Percentiles rank a stretch among this genome's conserved stretches.
These are phyloP conservation scores for Nannospalax galili DNA, from an alignment of 2,113 vertebrate genomes.

Conservation along the genomic window DNA sequence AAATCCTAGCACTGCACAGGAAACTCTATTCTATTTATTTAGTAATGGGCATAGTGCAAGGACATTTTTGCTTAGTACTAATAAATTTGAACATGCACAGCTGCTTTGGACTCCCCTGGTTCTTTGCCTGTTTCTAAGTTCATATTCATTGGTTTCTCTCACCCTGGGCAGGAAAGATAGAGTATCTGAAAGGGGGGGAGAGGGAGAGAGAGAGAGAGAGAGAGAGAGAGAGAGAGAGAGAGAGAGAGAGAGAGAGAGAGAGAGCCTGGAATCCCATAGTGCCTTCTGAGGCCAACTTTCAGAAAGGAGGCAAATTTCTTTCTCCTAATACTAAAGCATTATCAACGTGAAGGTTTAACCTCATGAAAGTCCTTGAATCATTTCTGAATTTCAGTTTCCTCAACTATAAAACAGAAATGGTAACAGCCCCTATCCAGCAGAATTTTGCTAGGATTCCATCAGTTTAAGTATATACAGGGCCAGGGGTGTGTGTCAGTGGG, in stretches of 20 bases:
- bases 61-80: not conserved
- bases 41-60: not conserved
- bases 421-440: not conserved
- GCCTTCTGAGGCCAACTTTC: too few species aligned
- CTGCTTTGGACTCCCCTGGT: not conserved
- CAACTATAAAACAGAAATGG: not conserved
- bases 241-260: too few species aligned
- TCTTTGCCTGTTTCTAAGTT: not conserved
- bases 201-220: too few species aligned
- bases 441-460: not conserved
- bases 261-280: too few species aligned
- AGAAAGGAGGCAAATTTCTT: not conserved
- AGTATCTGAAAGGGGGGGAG: accelerated
- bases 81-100: slow-evolving; percentile 39
- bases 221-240: not conserved
- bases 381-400: slow-evolving; percentile 30
- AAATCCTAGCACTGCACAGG: not conserved
- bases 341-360: slow-evolving; percentile 19
- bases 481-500: not conserved
- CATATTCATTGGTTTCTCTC: not conserved
- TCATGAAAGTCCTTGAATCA: not conserved
- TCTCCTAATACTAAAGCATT: not conserved
- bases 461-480: not conserved
- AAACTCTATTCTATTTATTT: slow-evolving; percentile 32
- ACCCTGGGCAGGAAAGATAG: not conserved